These are phyloP conservation scores for Falcaria lacertinaria DNA, from an alignment of 2,888 invertebrate genomes.

Conservation along the genomic window DNA sequence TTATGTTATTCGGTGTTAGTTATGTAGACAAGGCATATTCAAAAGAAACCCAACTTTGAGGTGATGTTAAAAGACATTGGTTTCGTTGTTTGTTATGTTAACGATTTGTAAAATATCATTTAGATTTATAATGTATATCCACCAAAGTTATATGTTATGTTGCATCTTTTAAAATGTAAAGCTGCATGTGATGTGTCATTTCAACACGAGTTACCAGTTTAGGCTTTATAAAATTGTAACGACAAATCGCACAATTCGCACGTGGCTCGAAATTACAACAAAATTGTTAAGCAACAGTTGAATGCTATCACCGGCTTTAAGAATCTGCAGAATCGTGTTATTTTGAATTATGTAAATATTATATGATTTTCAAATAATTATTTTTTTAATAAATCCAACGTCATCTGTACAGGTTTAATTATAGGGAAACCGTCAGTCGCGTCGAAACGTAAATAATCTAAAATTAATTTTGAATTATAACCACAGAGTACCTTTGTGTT, in stretches of 20 bases:
- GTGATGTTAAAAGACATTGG: slow-evolving; percentile 62
- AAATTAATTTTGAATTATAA: too few species aligned
- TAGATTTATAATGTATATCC: slow-evolving; percentile 59
- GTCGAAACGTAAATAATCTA: too few species aligned
- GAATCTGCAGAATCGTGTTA: neutral
- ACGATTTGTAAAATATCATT: slow-evolving; percentile 55
- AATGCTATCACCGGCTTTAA: neutral
- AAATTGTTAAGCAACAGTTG: neutral
- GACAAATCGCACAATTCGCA: slow-evolving; percentile 47
- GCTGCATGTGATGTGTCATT: slow-evolving; percentile 5
- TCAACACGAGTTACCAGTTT: slow-evolving; percentile 49
- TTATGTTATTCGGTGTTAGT: slow-evolving; percentile 17
- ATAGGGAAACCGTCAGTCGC: too few species aligned
- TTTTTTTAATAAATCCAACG: neutral
- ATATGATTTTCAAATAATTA: neutral
- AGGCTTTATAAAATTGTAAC: slow-evolving; percentile 37
- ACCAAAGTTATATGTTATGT: slow-evolving; percentile 58
- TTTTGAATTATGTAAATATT: neutral
- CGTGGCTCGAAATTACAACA: slow-evolving; percentile 2
- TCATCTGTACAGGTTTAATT: too few species aligned
- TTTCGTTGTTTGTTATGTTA: slow-evolving; percentile 63
- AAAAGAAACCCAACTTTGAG: slow-evolving; percentile 26
- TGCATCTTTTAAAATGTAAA: slow-evolving; percentile 21
- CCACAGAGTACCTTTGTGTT: too few species aligned
- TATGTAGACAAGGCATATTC: slow-evolving; percentile 15